phyloP scores from a whole-genome alignment of 2,797 vertebrate genomes.

The Corythornis leucogaster region DNA sequence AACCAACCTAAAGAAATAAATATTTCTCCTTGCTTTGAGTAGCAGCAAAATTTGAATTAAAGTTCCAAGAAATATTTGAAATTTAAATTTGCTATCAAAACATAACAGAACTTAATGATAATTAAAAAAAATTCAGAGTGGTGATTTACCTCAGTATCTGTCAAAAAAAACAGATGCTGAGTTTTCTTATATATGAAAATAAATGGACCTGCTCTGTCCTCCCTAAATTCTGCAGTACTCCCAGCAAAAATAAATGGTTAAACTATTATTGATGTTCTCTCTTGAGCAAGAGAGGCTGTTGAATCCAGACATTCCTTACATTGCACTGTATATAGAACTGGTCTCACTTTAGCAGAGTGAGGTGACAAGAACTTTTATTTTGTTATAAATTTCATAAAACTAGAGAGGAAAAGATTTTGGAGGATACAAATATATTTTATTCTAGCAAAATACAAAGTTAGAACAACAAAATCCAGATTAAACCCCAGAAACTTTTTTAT shows the following conservation, averaged over 20 bases:
- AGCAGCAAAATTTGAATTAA: background rate
- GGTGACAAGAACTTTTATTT: background rate
- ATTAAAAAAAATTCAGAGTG: background rate
- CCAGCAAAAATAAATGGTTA: background rate
- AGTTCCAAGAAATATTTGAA: background rate
- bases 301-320: background rate
- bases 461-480: background rate
- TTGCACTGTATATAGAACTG: background rate
- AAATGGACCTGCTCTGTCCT: background rate
- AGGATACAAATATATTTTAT: background rate
- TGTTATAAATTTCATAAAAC: background rate
- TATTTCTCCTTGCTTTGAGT: background rate
- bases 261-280: too few species aligned
- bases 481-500: background rate
- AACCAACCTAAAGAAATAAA: background rate
- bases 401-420: background rate
- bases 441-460: background rate
- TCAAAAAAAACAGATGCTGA: background rate
- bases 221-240: background rate
- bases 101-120: background rate
- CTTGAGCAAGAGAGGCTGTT: background rate
- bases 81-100: background rate
- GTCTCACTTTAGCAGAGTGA: background rate
- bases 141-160: background rate
- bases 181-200: background rate